These are phyloP conservation scores for Platanista minor DNA, from an alignment of 2,113 vertebrate species.

Conservation along the genomic window DNA sequence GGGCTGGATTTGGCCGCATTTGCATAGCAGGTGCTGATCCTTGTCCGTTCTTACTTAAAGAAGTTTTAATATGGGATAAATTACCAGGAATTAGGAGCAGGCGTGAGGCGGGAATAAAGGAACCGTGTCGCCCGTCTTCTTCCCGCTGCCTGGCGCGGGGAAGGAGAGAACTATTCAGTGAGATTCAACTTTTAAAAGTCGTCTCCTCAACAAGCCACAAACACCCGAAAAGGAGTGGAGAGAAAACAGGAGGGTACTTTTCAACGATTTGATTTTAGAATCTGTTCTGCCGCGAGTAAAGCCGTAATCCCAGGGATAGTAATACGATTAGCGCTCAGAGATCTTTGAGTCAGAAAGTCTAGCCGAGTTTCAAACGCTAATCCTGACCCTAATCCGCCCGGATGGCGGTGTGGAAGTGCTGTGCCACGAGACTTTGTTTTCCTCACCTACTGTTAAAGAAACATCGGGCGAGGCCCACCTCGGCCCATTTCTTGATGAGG, in stretches of 20 bases:
- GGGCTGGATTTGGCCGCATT: slow-evolving; percentile 83
- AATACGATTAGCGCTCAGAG: slow-evolving; percentile 84
- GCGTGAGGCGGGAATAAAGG: slow-evolving; percentile 76
- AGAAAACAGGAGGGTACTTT: slow-evolving; percentile 63
- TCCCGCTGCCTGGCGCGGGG: not conserved
- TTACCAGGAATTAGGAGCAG: slow-evolving; percentile 84
- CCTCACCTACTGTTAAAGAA: slow-evolving; percentile 63
- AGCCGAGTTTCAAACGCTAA: slow-evolving; percentile 92
- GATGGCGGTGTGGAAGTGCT: slow-evolving; percentile 79
- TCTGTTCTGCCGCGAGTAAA: slow-evolving; percentile 78
- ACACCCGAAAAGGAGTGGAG: not conserved
- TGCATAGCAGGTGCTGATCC: slow-evolving; percentile 89
- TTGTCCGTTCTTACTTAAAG: slow-evolving; percentile 84
- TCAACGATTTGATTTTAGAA: slow-evolving; percentile 78
- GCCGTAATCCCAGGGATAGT: slow-evolving; percentile 82
- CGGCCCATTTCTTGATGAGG: slow-evolving; percentile 76
- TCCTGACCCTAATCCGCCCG: slow-evolving; percentile 87
- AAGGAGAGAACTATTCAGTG: slow-evolving; percentile 19
- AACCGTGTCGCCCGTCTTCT: slow-evolving; percentile 61
- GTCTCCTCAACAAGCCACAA: not conserved
- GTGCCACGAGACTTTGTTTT: slow-evolving; percentile 72
- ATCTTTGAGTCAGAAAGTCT: slow-evolving; percentile 89
- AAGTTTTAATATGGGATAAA: slow-evolving; percentile 89
- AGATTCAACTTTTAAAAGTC: slow-evolving; percentile 49
- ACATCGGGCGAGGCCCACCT: slow-evolving; percentile 62